Base-by-base conservation (phyloP, 2,113 vertebrate genomes). In the Muscicapa adusta region DNA sequence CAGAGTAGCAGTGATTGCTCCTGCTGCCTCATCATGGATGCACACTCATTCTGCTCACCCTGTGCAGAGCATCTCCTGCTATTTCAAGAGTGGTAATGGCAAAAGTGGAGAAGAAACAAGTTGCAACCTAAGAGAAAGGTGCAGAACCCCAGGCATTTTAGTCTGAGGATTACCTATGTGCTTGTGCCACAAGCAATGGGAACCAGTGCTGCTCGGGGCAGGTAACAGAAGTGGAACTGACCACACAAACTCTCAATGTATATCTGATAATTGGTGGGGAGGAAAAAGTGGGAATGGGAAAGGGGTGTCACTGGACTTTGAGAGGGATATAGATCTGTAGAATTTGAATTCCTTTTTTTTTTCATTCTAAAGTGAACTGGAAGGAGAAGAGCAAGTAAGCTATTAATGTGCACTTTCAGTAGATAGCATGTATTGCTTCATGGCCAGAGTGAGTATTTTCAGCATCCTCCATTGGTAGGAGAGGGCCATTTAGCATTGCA, bases 381-480 rank as follows among this genome's bases (percentile, higher is more conserved):
- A 83, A 73, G 53, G 78, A 75, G 66, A 92, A 88, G 51, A 51
- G 60, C 3, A 12, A 90, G 23, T 28, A 67, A 91, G 19, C 87
- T 86, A 40, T 77, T 95, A 85, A 76, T 31, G 67, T 63, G 28
- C 47, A 60, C 54, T 83, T 92, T 71, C 56, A 56, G 22, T 83
- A 40, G 88, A 42, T 56, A 77, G 63, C 53, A 23, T 33, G 5
- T 58, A 42, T 67, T 85, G n/a, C 38, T 72, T 82, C 74, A 72
- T 77, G 73, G 40, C 53, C 31, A 90, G 51, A 85, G 60, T 84
- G 54, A 58, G 33, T 79, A 60, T 90, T 96, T 94, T 81, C 75
- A 85, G 53, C 45, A 20, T 74, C 26, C 28, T 82, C 89, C 82
- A 74, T 74, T 83, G 75, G 36, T 19, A 70, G 19, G 34, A 93